phyloP scores from a whole-genome alignment of 1,140 invertebrate genomes.

The Leptinotarsa lineolata region DNA sequence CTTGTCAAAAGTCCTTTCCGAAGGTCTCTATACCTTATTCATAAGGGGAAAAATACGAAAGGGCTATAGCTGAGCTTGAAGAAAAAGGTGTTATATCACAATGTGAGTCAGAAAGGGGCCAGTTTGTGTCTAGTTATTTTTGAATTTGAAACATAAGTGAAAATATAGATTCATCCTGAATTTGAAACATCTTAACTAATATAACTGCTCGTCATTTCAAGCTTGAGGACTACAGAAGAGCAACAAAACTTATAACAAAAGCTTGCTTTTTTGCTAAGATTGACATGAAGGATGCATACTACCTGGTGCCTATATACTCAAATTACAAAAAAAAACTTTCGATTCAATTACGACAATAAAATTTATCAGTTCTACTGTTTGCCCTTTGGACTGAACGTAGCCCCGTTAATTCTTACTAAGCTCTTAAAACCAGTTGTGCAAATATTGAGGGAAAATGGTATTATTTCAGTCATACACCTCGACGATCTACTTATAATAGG shows the following conservation, averaged over 20 bases:
- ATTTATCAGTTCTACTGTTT: slow-evolving; percentile 44
- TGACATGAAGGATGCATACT: slow-evolving; percentile 49
- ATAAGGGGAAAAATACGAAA: too few relatives aligned
- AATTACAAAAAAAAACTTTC: slow-evolving; percentile 36
- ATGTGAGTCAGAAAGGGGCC: too few relatives aligned
- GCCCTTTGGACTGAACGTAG: slow-evolving; percentile 29
- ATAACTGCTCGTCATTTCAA: too few relatives aligned
- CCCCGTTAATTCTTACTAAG: slow-evolving; percentile 43
- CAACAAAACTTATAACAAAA: slow-evolving; percentile 30
- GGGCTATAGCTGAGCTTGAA: background rate
- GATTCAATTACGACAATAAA: slow-evolving; percentile 38
- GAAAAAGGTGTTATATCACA: slow-evolving; percentile 15
- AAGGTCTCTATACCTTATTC: background rate
- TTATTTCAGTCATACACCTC: slow-evolving; percentile 30
- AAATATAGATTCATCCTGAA: too few relatives aligned
- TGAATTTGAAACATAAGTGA: too few relatives aligned
- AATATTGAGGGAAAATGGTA: slow-evolving; percentile 25
- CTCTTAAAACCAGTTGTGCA: slow-evolving; percentile 28
- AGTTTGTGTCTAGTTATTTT: too few relatives aligned
- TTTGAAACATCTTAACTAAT: too few relatives aligned
- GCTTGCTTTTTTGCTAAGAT: slow-evolving; percentile 42
- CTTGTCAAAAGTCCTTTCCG: slow-evolving; percentile 8
- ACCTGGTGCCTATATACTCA: slow-evolving; percentile 30
- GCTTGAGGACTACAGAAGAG: slow-evolving; percentile 30
- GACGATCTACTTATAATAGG: slow-evolving; percentile 33